A percentile compares a stretch with the other conserved stretches of the same genome.
These are phyloP conservation scores for Clarias laeviceps DNA, from an alignment of 2,797 vertebrate species.

Conservation along the genomic window DNA sequence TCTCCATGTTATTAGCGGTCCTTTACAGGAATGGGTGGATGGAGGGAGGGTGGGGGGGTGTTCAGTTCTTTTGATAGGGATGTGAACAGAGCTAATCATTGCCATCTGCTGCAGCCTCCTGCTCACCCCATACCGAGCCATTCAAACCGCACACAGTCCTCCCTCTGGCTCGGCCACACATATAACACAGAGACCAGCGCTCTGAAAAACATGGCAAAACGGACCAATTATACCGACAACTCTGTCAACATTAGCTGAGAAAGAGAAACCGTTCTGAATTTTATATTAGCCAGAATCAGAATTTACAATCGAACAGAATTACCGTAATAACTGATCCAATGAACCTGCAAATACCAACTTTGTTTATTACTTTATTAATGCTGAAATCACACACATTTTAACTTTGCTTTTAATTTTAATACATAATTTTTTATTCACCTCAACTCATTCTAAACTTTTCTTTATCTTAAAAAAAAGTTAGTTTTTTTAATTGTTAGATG, in stretches of 20 bases:
- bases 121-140: slow-evolving; percentile 72
- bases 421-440: neutral
- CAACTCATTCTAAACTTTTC: neutral
- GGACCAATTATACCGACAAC: slow-evolving; percentile 50
- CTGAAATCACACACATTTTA: neutral
- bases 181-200: slow-evolving; percentile 67
- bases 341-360: neutral
- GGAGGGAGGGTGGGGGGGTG: slow-evolving; percentile 36
- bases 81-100: slow-evolving; percentile 72
- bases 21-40: slow-evolving; percentile 52
- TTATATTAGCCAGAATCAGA: neutral
- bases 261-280: neutral
- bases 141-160: slow-evolving; percentile 68
- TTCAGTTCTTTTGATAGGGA: slow-evolving; percentile 60
- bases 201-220: slow-evolving; percentile 43
- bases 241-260: slow-evolving; percentile 29
- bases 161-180: slow-evolving; percentile 67
- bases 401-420: neutral
- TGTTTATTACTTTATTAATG: neutral
- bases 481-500: neutral
- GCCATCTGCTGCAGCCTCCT: slow-evolving; percentile 78
- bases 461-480: too few relatives aligned
- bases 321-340: neutral
- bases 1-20: slow-evolving; percentile 38
- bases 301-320: neutral